Conservation (phyloP, 64 coral and sea anemone species). For the Pachyseris speciosa region DNA sequence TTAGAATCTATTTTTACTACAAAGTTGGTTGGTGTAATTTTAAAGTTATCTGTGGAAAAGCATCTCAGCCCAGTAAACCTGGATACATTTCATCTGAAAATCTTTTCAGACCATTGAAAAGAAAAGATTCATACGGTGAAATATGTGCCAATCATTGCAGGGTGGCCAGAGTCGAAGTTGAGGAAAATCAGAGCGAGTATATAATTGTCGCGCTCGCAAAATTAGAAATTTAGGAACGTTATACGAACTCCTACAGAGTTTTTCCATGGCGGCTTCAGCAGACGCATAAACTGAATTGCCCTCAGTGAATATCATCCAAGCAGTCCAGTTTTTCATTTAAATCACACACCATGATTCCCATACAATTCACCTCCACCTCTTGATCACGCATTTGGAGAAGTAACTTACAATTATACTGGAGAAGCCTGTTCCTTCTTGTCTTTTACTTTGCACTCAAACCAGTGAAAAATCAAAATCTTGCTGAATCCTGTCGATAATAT, state of each 20-base stretch:
- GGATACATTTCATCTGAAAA: constrained; percentile 43
- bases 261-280: too few species aligned
- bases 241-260: constrained; percentile 18
- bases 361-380: too few species aligned
- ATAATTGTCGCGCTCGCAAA: constrained; percentile 43
- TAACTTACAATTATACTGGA: too few species aligned
- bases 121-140: neutral
- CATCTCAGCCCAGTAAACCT: constrained; percentile 19
- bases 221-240: constrained; percentile 30
- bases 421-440: too few species aligned
- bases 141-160: constrained; percentile 29
- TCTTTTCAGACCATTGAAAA: constrained; percentile 46
- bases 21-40: constrained; percentile 9
- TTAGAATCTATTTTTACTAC: neutral
- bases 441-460: too few species aligned
- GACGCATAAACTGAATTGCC: too few species aligned
- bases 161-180: constrained; percentile 15
- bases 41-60: constrained; percentile 32
- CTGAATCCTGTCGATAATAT: too few species aligned
- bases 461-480: too few species aligned
- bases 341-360: too few species aligned
- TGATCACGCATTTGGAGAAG: too few species aligned
- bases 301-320: too few species aligned
- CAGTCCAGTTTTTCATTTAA: too few species aligned
- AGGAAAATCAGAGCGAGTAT: constrained; percentile 48